Evolutionary conservation across 2,888 invertebrate genomes (phyloP).

Genomic region (Himalopsyche tibetana): DNA sequence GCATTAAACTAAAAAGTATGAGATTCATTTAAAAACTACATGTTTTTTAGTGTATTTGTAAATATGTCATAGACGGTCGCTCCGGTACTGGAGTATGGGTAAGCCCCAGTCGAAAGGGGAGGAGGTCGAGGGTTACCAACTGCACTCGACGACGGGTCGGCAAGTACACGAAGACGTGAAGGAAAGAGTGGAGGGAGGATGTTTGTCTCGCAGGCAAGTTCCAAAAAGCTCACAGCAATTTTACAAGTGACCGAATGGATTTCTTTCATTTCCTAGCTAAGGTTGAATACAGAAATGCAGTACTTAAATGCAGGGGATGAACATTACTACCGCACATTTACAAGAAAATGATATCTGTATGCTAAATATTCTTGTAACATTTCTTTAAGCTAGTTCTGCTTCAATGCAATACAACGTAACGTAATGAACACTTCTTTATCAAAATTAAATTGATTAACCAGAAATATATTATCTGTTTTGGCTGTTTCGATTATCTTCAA

Average conservation of each 20-base stretch:
- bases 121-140: slow-evolving; percentile 45
- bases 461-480: too few species aligned
- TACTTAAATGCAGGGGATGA: not conserved
- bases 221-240: slow-evolving; percentile 39
- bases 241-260: slow-evolving; percentile 39
- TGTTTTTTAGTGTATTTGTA: too few species aligned
- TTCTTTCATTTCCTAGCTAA: not conserved
- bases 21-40: too few species aligned
- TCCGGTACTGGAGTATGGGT: slow-evolving; percentile 9
- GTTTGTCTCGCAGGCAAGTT: slow-evolving; percentile 34
- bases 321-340: too few species aligned
- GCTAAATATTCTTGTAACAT: too few species aligned
- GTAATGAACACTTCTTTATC: too few species aligned
- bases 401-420: too few species aligned
- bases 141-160: slow-evolving; percentile 54
- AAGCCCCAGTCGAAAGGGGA: slow-evolving; percentile 29
- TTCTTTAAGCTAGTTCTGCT: too few species aligned
- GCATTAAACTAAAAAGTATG: too few species aligned
- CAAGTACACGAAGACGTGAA: slow-evolving; percentile 37
- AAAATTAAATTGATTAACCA: too few species aligned
- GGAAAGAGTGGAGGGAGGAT: not conserved
- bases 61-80: not conserved
- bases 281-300: not conserved
- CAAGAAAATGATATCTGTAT: too few species aligned
- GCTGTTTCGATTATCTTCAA: too few species aligned